phyloP scores from a whole-genome alignment of 2,888 invertebrate genomes.

The Sepiola atlantica region DNA sequence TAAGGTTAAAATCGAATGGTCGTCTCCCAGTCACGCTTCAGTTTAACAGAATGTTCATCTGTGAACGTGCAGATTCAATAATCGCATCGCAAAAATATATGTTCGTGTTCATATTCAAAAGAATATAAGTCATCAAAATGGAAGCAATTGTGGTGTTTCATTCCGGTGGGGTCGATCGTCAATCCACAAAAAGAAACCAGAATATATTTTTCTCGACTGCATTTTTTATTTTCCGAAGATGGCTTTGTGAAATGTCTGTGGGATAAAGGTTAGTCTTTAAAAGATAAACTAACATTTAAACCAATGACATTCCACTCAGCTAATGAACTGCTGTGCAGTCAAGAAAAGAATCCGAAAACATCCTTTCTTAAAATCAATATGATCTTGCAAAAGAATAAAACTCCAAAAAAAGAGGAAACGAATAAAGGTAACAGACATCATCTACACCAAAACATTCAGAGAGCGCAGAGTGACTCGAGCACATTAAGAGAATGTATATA shows the following conservation, averaged over 20 bases:
- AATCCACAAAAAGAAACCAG: neutral
- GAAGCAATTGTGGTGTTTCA: neutral
- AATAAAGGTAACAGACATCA: neutral
- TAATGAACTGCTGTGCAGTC: neutral
- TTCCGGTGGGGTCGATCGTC: neutral
- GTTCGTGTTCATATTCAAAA: neutral
- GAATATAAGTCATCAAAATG: neutral
- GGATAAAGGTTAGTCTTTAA: slow-evolving; percentile 46
- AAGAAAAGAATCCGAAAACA: neutral
- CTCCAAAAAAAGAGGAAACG: neutral
- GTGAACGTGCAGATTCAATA: neutral
- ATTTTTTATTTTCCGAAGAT: neutral
- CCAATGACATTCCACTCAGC: slow-evolving; percentile 44
- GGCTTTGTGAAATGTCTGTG: slow-evolving; percentile 47
- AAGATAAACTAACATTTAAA: slow-evolving; percentile 41
- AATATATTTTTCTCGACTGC: neutral
- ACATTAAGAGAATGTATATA: no score
- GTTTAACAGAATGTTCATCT: no score
- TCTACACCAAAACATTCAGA: no score
- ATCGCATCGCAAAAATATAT: neutral
- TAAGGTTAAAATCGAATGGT: no score
- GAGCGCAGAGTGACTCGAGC: no score
- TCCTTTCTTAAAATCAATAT: neutral
- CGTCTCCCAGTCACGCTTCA: no score
- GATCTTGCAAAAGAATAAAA: neutral